phyloP scores from a whole-genome alignment of 2,113 vertebrate species.

The Halcyon malimbica region DNA sequence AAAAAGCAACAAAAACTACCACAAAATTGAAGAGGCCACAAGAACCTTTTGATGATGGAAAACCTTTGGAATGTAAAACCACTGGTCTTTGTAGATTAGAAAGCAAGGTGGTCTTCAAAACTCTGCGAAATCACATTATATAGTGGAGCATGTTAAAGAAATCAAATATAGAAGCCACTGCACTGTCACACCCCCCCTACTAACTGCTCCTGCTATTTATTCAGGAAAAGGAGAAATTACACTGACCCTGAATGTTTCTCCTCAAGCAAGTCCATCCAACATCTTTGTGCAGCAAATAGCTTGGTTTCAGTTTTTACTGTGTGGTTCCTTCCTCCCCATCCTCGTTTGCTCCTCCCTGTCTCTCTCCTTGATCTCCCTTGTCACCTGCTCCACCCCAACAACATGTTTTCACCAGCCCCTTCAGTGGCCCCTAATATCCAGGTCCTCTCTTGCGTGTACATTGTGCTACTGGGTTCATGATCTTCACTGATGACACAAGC shows the following conservation, averaged over 20 bases:
- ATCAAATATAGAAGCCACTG: neutral
- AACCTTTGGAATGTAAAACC: neutral
- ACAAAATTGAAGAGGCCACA: neutral
- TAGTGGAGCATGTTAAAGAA: neutral
- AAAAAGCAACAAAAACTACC: neutral
- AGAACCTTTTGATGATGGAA: neutral
- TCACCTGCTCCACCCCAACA: rapidly evolving
- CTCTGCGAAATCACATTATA: neutral
- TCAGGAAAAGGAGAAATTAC: neutral
- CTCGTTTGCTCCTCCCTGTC: neutral
- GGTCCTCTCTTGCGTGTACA: neutral
- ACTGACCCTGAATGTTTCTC: neutral
- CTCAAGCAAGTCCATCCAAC: neutral
- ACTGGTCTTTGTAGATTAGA: neutral
- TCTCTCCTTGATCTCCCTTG: neutral
- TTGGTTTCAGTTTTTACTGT: rapidly evolving
- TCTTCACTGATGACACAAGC: rapidly evolving
- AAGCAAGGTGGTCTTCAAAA: neutral
- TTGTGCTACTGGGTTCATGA: rapidly evolving
- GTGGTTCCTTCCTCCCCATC: neutral
- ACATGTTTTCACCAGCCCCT: neutral
- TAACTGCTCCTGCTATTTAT: neutral
- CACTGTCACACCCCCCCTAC: neutral
- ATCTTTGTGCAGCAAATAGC: neutral
- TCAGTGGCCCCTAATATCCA: neutral